A percentile compares a stretch with the other conserved stretches of the same genome.
Conservation (phyloP, 1,140 invertebrate species). For the Acromyrmex charruanus region DNA sequence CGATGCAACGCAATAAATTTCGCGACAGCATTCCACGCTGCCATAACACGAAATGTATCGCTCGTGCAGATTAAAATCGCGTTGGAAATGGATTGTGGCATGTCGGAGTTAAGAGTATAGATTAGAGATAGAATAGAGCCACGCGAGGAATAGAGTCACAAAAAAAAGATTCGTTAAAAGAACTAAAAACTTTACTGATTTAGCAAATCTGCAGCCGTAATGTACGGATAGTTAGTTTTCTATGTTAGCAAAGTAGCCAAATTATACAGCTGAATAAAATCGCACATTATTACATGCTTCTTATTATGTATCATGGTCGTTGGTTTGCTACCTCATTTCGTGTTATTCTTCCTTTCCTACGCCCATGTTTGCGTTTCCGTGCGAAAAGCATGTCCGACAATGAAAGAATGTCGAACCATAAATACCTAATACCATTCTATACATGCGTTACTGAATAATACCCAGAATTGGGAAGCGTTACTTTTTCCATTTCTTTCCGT, state of each 20-base stretch:
- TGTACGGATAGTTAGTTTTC: too few species aligned
- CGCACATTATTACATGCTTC: background rate
- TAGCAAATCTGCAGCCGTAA: too few species aligned
- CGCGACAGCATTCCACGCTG: background rate
- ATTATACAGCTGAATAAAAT: slow-evolving; percentile 21
- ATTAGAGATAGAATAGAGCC: background rate
- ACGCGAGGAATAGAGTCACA: background rate
- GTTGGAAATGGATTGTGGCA: slow-evolving; percentile 17
- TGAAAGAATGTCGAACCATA: slow-evolving; percentile 9
- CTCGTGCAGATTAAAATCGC: slow-evolving; percentile 6
- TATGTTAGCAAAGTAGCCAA: too few species aligned
- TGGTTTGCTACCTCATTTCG: background rate
- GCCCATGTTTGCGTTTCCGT: background rate
- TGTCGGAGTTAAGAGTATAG: background rate
- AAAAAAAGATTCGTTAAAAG: too few species aligned
- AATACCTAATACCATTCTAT: slow-evolving; percentile 6
- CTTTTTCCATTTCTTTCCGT: too few species aligned
- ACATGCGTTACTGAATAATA: background rate
- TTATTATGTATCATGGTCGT: slow-evolving; percentile 25
- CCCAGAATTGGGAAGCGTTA: too few species aligned
- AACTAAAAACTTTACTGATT: too few species aligned
- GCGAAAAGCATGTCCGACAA: slow-evolving; percentile 25
- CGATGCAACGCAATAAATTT: slow-evolving; percentile 6
- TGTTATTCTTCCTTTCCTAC: background rate
- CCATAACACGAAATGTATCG: slow-evolving; percentile 11